Evolutionary conservation across 2,888 invertebrate genomes (phyloP).

Genomic region (Gryllus longicercus): DNA sequence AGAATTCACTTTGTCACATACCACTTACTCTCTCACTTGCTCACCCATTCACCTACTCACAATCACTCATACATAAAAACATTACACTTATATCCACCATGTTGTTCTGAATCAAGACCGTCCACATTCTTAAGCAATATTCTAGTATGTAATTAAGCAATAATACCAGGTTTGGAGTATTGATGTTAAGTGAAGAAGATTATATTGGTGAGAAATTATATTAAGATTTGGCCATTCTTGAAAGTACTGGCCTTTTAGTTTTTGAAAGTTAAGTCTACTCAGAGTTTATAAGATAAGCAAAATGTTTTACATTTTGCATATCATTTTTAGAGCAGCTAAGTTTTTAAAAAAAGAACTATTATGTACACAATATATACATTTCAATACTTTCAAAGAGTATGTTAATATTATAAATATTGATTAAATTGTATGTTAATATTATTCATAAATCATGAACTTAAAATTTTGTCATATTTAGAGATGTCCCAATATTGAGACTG

Average conservation of each 20-base stretch:
- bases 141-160: slow-evolving; percentile 27
- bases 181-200: slow-evolving; percentile 22
- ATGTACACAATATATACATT: neutral
- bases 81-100: neutral
- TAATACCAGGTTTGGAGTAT: slow-evolving; percentile 24
- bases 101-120: slow-evolving; percentile 29
- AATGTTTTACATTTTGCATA: neutral
- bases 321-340: neutral
- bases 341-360: neutral
- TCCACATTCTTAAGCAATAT: slow-evolving; percentile 33
- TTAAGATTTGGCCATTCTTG: neutral
- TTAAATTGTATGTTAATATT: neutral
- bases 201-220: neutral
- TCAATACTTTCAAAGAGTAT: neutral
- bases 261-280: neutral
- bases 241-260: neutral
- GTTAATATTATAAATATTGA: neutral
- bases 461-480: slow-evolving; percentile 4
- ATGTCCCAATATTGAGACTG: slow-evolving; percentile 17
- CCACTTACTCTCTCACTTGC: neutral
- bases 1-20: neutral
- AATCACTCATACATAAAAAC: neutral
- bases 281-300: neutral
- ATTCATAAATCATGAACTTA: neutral
- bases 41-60: slow-evolving; percentile 9